Percentiles rank a stretch among this genome's conserved stretches.
These are phyloP conservation scores for Myripristis murdjan DNA, from an alignment of 2,797 vertebrate species.

Conservation along the genomic window DNA sequence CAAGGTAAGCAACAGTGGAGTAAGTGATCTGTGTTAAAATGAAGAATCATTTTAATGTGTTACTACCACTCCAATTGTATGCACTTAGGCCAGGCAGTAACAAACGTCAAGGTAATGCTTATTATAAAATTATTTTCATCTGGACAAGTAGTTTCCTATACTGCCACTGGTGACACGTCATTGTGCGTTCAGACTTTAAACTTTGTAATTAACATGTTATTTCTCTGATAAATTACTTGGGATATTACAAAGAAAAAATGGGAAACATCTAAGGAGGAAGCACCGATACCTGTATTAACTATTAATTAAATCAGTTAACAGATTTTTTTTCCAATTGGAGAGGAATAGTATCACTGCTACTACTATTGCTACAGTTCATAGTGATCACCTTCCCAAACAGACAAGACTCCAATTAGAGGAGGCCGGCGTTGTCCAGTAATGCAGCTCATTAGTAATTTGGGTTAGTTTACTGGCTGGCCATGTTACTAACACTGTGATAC, in stretches of 20 bases:
- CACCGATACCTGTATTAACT: not conserved
- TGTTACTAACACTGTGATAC: conserved; percentile 35
- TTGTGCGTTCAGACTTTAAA: not conserved
- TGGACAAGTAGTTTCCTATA: conserved; percentile 8
- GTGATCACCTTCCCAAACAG: not conserved
- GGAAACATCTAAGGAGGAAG: not conserved
- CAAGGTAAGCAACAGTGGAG: too few relatives aligned
- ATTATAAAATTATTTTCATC: not conserved
- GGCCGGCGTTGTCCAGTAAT: not conserved
- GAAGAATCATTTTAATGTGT: too few relatives aligned
- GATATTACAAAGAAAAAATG: not conserved
- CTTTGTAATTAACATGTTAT: not conserved
- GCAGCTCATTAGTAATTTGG: not conserved
- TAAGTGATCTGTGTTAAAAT: too few relatives aligned
- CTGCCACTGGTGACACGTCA: conserved; percentile 1
- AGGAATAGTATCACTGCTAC: not conserved
- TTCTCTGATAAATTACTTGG: not conserved
- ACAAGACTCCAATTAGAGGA: not conserved
- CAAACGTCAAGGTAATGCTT: too few relatives aligned
- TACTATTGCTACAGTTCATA: too few relatives aligned
- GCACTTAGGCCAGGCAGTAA: too few relatives aligned
- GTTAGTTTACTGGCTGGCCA: conserved; percentile 17
- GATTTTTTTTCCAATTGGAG: not conserved
- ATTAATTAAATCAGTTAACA: too few relatives aligned
- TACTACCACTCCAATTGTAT: too few relatives aligned